Percentiles rank a stretch among this genome's conserved stretches.
Evolutionary conservation across 1,140 invertebrate genomes (phyloP).

Genomic region (Danaus melanippus): DNA sequence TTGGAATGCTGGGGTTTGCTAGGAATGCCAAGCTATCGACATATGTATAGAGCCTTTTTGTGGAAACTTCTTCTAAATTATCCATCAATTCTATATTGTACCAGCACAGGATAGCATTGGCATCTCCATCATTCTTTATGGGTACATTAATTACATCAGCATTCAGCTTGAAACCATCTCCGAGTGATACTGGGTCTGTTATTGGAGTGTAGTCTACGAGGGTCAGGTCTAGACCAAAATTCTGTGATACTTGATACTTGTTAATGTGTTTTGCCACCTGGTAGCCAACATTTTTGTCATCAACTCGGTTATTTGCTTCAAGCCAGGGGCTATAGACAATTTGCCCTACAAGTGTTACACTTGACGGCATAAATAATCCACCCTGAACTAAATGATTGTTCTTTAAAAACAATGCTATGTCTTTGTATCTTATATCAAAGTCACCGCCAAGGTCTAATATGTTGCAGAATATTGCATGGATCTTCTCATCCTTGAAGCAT

Average conservation of each 20-base stretch:
- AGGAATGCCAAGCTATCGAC: conserved; percentile 45
- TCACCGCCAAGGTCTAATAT: conserved; percentile 49
- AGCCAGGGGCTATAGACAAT: conserved; percentile 47
- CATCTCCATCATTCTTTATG: conserved; percentile 30
- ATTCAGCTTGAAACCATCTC: conserved; percentile 20
- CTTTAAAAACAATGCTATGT: conserved; percentile 38
- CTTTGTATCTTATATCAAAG: conserved; percentile 35
- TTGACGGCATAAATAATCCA: conserved; percentile 49
- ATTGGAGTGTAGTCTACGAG: conserved; percentile 42
- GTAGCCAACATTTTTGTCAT: conserved; percentile 48
- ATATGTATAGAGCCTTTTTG: conserved; percentile 38
- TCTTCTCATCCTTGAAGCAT: conserved; percentile 40
- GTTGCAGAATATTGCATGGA: conserved; percentile 52
- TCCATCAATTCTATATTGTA: conserved; percentile 52
- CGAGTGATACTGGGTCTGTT: conserved; percentile 33
- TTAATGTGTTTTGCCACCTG: conserved; percentile 47
- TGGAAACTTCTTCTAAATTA: conserved; percentile 33
- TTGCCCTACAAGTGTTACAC: conserved; percentile 41
- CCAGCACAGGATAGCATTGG: conserved; percentile 52
- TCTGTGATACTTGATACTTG: conserved; percentile 50
- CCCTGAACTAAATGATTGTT: conserved; percentile 32
- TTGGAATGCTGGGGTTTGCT: conserved; percentile 25
- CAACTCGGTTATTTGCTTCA: conserved; percentile 46
- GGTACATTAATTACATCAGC: conserved; percentile 33
- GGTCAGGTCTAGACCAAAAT: conserved; percentile 44